phyloP scores from a whole-genome alignment of 30 jellyfish, hydroid and myxozoan species.

The Pelagia noctiluca region DNA sequence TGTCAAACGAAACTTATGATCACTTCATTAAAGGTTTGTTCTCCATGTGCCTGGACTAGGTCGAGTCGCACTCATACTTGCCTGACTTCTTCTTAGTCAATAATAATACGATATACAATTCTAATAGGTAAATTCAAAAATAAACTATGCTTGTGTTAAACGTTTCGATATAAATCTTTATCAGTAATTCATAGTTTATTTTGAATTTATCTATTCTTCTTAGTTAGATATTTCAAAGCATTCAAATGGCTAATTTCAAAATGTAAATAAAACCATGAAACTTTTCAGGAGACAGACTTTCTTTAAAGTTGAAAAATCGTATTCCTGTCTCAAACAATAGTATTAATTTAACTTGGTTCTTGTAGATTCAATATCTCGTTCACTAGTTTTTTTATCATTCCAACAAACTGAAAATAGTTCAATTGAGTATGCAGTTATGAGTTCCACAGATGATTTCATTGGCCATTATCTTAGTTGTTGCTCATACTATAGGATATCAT shows the following conservation, averaged over 20 bases:
- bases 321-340: conserved; percentile 4
- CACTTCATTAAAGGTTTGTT: conserved; percentile 8
- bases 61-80: neutral
- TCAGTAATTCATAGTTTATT: too few species aligned
- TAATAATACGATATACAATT: too few species aligned
- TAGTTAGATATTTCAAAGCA: neutral
- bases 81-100: too few species aligned
- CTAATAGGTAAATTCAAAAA: too few species aligned
- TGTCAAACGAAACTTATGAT: neutral
- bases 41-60: neutral
- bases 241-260: neutral
- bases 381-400: neutral
- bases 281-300: neutral
- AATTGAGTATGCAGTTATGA: neutral
- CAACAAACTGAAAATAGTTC: neutral
- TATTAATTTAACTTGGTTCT: neutral
- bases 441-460: neutral
- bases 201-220: too few species aligned
- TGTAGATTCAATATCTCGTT: neutral
- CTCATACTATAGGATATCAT: neutral
- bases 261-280: neutral
- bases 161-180: too few species aligned
- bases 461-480: neutral
- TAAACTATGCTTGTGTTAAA: too few species aligned
- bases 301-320: neutral